Evolutionary conservation across 2,797 vertebrate genomes (phyloP).

Genomic region (Euphonia xanthogaster): DNA sequence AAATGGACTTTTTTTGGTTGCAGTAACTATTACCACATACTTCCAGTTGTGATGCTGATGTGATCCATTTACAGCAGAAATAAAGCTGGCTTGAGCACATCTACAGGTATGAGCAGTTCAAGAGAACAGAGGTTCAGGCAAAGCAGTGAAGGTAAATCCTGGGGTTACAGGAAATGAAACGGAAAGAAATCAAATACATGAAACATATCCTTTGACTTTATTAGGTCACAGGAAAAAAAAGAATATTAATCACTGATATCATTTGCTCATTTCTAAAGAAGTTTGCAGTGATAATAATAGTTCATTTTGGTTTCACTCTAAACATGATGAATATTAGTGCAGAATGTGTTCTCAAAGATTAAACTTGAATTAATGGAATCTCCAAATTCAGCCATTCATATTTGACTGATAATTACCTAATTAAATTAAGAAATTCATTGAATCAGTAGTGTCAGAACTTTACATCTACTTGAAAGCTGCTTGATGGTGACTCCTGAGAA

Average conservation of each 20-base stretch:
- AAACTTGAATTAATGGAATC: not conserved
- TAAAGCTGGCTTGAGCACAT: not conserved
- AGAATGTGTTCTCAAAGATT: not conserved
- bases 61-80: not conserved
- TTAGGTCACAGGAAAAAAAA: not conserved
- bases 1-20: not conserved
- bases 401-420: not conserved
- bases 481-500: not conserved
- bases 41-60: not conserved
- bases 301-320: not conserved
- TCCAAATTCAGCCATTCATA: not conserved
- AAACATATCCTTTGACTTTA: not conserved
- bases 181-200: not conserved
- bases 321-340: not conserved
- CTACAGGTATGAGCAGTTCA: not conserved
- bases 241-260: not conserved
- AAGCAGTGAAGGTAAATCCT: not conserved
- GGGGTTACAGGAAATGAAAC: not conserved
- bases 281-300: not conserved
- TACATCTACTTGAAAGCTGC: not conserved
- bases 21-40: not conserved
- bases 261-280: not conserved
- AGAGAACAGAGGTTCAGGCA: not conserved
- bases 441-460: not conserved
- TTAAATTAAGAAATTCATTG: constrained; percentile 2